Percentiles rank a stretch among this genome's conserved stretches.
Conservation (phyloP, 2,888 invertebrate genomes). For the Drosophila rellima region DNA sequence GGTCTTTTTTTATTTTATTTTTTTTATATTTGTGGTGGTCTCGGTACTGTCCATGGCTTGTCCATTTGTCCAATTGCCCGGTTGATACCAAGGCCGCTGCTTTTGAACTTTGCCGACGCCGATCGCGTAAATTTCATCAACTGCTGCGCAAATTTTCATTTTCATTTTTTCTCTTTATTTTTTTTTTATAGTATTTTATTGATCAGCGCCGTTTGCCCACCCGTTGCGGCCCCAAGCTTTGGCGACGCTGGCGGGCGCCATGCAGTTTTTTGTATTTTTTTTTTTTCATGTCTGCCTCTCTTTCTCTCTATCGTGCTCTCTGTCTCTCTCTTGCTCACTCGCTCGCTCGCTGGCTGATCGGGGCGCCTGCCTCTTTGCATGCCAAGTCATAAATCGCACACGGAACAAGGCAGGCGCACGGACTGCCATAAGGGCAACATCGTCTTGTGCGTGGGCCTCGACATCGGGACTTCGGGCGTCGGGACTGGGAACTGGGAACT, state of each 20-base stretch:
- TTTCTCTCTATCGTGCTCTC: not conserved
- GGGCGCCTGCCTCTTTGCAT: slow-evolving; percentile 63
- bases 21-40: slow-evolving; percentile 4
- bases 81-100: slow-evolving; percentile 57
- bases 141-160: slow-evolving; percentile 82
- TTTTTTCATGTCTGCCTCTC: slow-evolving; percentile 44
- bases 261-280: slow-evolving; percentile 47
- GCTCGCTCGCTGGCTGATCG: slow-evolving; percentile 12
- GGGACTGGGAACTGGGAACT: not conserved
- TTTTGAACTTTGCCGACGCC: slow-evolving; percentile 77
- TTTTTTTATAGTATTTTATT: slow-evolving; percentile 56
- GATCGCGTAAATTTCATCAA: slow-evolving; percentile 83
- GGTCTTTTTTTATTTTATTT: slow-evolving; percentile 15
- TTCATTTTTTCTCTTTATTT: slow-evolving; percentile 5
- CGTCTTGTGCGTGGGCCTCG: slow-evolving; percentile 30
- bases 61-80: slow-evolving; percentile 6
- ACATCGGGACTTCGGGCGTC: not conserved
- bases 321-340: slow-evolving; percentile 6
- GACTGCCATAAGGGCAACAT: slow-evolving; percentile 68
- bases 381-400: slow-evolving; percentile 81
- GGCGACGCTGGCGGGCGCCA: slow-evolving; percentile 81
- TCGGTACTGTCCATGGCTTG: not conserved
- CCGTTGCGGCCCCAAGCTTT: slow-evolving; percentile 58
- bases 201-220: slow-evolving; percentile 72
- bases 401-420: slow-evolving; percentile 65